Evolutionary conservation across 2,113 vertebrate genomes (phyloP).

Genomic region (Tragelaphus imberbis): DNA sequence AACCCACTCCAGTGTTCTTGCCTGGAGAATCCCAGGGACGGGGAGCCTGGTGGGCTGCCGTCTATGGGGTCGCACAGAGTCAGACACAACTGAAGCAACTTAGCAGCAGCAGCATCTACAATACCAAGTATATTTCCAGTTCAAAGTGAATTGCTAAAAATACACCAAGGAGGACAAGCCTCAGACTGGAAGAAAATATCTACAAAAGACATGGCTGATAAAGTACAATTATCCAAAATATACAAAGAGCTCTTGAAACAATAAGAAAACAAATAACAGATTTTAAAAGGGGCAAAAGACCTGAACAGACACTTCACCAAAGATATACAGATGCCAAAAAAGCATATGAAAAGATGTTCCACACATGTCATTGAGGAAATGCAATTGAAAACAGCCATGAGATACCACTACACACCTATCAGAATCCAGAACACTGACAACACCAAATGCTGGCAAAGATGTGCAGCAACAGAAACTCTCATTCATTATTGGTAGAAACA

Average conservation of each 20-base stretch:
- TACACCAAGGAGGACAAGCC: neutral
- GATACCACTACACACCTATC: neutral
- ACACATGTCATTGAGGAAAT: neutral
- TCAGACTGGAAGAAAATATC: conserved; percentile 6
- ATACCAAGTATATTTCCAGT: neutral
- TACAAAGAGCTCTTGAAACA: conserved; percentile 5
- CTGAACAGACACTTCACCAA: neutral
- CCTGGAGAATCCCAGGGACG: no score
- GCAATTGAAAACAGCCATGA: neutral
- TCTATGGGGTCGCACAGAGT: no score
- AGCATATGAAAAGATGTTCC: neutral
- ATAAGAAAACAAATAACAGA: neutral
- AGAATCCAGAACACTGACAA: neutral
- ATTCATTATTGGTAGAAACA: neutral
- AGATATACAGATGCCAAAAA: neutral
- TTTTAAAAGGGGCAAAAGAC: neutral
- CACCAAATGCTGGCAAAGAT: neutral
- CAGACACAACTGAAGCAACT: rapidly evolving
- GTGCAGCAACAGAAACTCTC: neutral
- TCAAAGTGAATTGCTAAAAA: conserved; percentile 24
- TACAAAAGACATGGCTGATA: neutral
- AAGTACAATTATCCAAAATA: neutral
- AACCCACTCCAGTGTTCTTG: no score
- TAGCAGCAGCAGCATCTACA: neutral
- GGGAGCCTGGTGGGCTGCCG: no score